Base-by-base conservation (phyloP, 2,113 vertebrate genomes). In the Leptosomus discolor region DNA sequence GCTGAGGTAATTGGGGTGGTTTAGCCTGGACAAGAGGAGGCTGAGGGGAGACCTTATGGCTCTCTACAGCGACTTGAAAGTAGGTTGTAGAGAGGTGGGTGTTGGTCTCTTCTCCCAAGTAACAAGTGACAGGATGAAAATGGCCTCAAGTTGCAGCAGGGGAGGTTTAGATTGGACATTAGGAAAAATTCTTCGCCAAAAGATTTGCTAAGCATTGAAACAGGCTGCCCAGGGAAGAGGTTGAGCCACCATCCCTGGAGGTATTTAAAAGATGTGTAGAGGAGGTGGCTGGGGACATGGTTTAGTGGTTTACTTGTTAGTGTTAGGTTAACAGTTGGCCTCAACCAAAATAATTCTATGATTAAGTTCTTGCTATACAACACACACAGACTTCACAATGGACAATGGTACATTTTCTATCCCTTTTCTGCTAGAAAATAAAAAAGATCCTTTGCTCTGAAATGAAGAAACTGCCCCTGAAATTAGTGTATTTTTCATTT, bases 1-100 rank as follows among this genome's bases (percentile, higher is more conserved):
- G 17, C 60, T 46, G 22, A 69, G 14, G 7, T 7, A 88, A 9
- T 8, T 48, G 23, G 13, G 5, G 3, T 1, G 76, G 36, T 53
- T 48, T 11, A 56, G 15, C 2, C 18, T 18, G 21, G 10, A 34
- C 26, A 57, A 79, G 39, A 18, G 7, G 7, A 53, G 10, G 3
- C 11, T n/a, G 1, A 79, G 17, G 8, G 5, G 8, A 65, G 36
- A 54, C 4, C 6, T 65, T 20, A 19, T 5, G 1, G 1, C 11
- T 48, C 26, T 24, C 63, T 67, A 16, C 15, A 74, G 5, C 5
- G 16, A 4, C 29, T 6, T 24, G 50, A 69, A 60, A 65, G 14
- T 11, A 50, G 29, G 13, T 1, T 26, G 4, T 5, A 30, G 19
- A 1, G 2, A 76, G 8, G 4, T 8, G 11, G 8, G 12, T 5